phyloP scores from a whole-genome alignment of 2,888 invertebrate genomes.

The Theretra japonica region DNA sequence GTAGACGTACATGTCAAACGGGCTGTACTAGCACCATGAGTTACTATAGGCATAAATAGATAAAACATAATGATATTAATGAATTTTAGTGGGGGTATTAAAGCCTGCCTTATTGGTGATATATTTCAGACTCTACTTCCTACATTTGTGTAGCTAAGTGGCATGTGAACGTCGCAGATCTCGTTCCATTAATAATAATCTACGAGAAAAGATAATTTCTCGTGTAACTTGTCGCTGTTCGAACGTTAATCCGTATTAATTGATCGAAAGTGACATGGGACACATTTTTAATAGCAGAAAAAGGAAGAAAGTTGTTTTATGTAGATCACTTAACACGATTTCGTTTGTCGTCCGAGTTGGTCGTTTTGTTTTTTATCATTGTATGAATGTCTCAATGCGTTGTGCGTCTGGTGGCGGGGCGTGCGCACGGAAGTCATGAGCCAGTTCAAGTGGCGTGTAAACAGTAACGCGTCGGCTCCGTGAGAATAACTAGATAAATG shows the following conservation, averaged over 20 bases:
- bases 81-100: conserved; percentile 1
- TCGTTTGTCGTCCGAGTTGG: conserved; percentile 44
- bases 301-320: conserved; percentile 45
- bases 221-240: not conserved
- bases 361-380: conserved; percentile 42
- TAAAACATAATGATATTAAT: conserved; percentile 20
- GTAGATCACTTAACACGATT: conserved; percentile 52
- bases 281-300: conserved; percentile 37
- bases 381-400: conserved; percentile 45
- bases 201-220: conserved; percentile 1
- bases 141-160: conserved; percentile 1
- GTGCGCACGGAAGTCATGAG: conserved; percentile 40
- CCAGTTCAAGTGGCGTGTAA: conserved; percentile 56
- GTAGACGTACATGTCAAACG: conserved; percentile 39
- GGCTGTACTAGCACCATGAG: not conserved
- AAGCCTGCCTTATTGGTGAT: not conserved
- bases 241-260: conserved; percentile 30
- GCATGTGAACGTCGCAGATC: not conserved
- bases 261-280: conserved; percentile 40
- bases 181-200: conserved; percentile 1
- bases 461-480: conserved; percentile 50
- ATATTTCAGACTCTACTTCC: not conserved
- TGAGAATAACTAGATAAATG: conserved; percentile 55
- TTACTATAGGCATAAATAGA: conserved; percentile 1
- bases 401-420: conserved; percentile 36